These are phyloP conservation scores for Tetrax tetrax DNA, from an alignment of 2,113 vertebrate genomes.

Conservation along the genomic window DNA sequence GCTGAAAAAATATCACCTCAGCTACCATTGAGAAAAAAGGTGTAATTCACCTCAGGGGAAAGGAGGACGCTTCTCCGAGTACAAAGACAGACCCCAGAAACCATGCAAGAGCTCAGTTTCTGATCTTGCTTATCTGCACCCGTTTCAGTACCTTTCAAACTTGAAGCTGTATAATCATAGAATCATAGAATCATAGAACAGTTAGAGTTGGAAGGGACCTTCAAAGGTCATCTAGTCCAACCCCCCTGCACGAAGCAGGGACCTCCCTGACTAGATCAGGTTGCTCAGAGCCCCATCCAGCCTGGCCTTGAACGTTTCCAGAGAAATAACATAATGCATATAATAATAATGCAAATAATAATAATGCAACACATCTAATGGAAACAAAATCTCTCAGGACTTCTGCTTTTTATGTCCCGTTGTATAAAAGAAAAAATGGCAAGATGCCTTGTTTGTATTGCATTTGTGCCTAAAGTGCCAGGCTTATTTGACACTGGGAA, in stretches of 20 bases:
- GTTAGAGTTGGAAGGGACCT: too few species aligned
- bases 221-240: too few species aligned
- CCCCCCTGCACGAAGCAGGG: too few species aligned
- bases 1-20: not conserved
- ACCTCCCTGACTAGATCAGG: too few species aligned
- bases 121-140: not conserved
- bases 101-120: not conserved
- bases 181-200: too few species aligned
- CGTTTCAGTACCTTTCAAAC: not conserved
- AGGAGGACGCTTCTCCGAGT: not conserved
- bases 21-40: not conserved
- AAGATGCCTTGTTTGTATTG: not conserved
- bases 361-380: not conserved
- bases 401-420: not conserved
- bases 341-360: too few species aligned
- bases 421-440: not conserved
- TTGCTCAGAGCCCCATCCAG: too few species aligned
- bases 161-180: not conserved
- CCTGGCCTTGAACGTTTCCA: too few species aligned
- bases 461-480: not conserved
- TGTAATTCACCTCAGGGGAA: not conserved
- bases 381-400: not conserved
- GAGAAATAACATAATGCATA: too few species aligned
- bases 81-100: not conserved
- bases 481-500: not conserved